Percentiles rank a stretch among this genome's conserved stretches.
Evolutionary conservation across 1,140 invertebrate genomes (phyloP).

Genomic region (Streblospio benedicti): DNA sequence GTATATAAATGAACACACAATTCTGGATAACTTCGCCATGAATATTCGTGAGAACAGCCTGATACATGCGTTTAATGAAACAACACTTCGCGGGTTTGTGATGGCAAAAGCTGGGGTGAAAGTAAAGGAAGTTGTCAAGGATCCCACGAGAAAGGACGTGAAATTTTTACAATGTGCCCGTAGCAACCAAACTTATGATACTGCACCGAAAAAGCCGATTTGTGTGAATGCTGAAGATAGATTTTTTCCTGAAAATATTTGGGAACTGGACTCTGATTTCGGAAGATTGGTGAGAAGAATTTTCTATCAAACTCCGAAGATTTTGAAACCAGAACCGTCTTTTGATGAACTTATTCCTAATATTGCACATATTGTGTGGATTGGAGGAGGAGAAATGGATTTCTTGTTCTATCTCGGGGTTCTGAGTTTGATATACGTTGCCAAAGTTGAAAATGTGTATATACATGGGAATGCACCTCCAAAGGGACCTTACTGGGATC

Average conservation of each 20-base stretch:
- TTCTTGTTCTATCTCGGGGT: constrained; percentile 18
- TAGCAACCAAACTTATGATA: background rate
- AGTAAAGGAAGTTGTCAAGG: background rate
- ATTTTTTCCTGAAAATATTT: constrained; percentile 19
- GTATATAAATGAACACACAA: constrained; percentile 13
- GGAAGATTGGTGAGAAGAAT: constrained; percentile 9
- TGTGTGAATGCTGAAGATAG: background rate
- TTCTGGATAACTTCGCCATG: constrained; percentile 8
- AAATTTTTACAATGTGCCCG: background rate
- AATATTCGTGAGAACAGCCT: constrained; percentile 1
- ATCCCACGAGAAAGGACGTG: background rate
- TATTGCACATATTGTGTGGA: constrained; percentile 20
- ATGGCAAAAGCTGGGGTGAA: background rate
- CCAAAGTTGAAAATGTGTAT: constrained; percentile 17
- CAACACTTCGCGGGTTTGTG: constrained; percentile 1
- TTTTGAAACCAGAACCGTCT: constrained; percentile 2
- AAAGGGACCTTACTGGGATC: constrained; percentile 15
- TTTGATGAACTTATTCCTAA: constrained; percentile 15
- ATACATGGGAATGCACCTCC: constrained; percentile 18
- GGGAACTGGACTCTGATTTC: constrained; percentile 13
- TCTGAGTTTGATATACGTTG: constrained; percentile 17
- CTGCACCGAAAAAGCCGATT: background rate
- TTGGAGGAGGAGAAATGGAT: constrained; percentile 18
- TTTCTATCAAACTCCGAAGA: constrained; percentile 12
- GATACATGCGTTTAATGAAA: constrained; percentile 1